Base-by-base conservation (phyloP, 2,888 invertebrate genomes). In the Agrypnus murinus region DNA sequence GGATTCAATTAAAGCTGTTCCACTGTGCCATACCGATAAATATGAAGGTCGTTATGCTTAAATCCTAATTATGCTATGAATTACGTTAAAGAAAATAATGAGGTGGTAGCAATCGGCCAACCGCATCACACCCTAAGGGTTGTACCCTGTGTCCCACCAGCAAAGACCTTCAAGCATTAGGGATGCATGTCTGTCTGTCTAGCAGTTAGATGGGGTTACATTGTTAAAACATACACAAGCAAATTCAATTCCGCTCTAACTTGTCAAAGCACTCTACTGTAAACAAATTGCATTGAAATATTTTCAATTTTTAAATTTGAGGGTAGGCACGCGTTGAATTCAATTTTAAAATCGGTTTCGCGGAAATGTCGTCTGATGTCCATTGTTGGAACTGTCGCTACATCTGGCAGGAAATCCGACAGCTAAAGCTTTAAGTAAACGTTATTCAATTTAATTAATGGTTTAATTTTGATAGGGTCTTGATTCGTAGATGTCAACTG, bases 401-500 rank as follows among this genome's bases (percentile, higher is more conserved):
- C 84, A 84, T 85, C 84, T 84, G 85, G 82, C 83, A 83, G 85
- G 84, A 85, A 82, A 84, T 84, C 84, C 84, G 84, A 79, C 78
- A 74, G 75, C 72, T 66, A 74, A 62, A 70, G 75, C 73, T 65
- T 80, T 81, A 78, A 81, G 79, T 80, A 78, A 75, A 78, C 76
- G 80, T 82, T 81, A 80, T 83, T 83, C 85, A 84, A 84, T 84
- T 84, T 84, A 84, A 84, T 84, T 83, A 83, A 82, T 82, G 82
- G 81, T 81, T 81, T 81, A 80, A 82, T 81, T 81, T 79, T 77
- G 76, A 78, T 77, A 74, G 74, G 75, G 75, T 59, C 73, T 71
- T 72, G 75, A 78, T 77, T 78, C 74, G 74, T 72, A 76, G 75
- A 77, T 76, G 75, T 77, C 77, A 78, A 80, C 77, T 77, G 80